Base-by-base conservation (phyloP, 1,140 invertebrate species). In the Bombus pascuorum region DNA sequence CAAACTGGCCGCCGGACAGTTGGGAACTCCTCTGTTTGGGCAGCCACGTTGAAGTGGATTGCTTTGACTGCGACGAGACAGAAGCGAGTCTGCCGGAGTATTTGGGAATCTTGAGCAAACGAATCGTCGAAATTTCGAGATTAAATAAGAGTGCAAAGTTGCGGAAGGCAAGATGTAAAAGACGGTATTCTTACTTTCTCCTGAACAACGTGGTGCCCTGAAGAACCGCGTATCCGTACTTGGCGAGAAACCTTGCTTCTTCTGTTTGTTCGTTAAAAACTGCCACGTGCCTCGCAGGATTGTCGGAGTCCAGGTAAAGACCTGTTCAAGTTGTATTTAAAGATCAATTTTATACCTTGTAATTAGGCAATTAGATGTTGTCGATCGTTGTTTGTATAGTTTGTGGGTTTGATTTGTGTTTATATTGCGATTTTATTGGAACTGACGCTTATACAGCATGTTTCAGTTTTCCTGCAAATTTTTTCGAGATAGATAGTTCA, bases 251-350 rank as follows among this genome's bases (percentile, higher is more conserved):
- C 82, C 96, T 95, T 3, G 97, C 96, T 88, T 96, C 96, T 66
- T 96, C 95, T 2, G 96, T 96, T 66, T 97, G 97, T 72, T 96
- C 96, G 91, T 97, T 97, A 94, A 98, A 97, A 8, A 96, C 96
- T 5, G 97, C 97, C 44, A 98, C 96, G 91, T 96, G 97, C n/a
- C 95, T 95, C 3, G 97, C 97, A n/a, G 97, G 97, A 91, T 97
- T 96, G 80, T 96, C 96, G 32, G 95, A 93, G 28, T 96, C 94
- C n/a, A 98, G 92, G 92, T 95, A 96, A 39, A 97, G 91, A 81
- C 97, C 97, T 97, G 90, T n/a, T 15, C 9, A 22, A 22, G 18
- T 37, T 37, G 5, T 15, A 12, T 62, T 62, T 28, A 13, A 62
- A n/a, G 10, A 59, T 28, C 0, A 59, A n/a, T 12, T 59, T n/a